Evolutionary conservation across 2,888 invertebrate genomes (phyloP).

Genomic region (Raillietiella orientalis): DNA sequence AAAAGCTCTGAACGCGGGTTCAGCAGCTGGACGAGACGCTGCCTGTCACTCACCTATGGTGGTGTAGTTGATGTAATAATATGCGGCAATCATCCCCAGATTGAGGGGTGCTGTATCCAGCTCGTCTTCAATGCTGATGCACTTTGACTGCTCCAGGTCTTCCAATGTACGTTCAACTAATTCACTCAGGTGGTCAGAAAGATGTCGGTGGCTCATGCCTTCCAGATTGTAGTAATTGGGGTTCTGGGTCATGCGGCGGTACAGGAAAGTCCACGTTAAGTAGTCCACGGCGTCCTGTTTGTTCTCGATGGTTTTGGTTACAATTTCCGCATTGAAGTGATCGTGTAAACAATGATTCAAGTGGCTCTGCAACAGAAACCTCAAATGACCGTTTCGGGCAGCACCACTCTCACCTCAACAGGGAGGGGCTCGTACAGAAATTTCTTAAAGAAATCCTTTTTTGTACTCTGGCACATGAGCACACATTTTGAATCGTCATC

Average conservation of each 20-base stretch:
- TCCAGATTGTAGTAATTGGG: slow-evolving; percentile 89
- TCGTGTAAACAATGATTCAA: slow-evolving; percentile 91
- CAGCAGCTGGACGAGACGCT: too few species aligned
- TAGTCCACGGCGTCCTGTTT: slow-evolving; percentile 99
- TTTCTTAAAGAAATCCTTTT: slow-evolving; percentile 95
- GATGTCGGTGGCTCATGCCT: slow-evolving; percentile 79
- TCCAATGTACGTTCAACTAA: slow-evolving; percentile 79
- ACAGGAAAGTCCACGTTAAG: slow-evolving; percentile 95
- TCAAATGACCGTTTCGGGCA: too few species aligned
- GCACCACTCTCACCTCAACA: slow-evolving; percentile 43
- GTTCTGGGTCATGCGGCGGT: slow-evolving; percentile 84
- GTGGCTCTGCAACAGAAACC: too few species aligned
- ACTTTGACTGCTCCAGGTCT: slow-evolving; percentile 82
- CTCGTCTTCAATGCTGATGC: slow-evolving; percentile 89
- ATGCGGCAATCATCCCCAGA: slow-evolving; percentile 98
- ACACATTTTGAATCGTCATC: slow-evolving; percentile 85
- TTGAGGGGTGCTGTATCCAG: slow-evolving; percentile 90
- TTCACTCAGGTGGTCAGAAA: slow-evolving; percentile 93
- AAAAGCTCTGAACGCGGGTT: slow-evolving; percentile 89
- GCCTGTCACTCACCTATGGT: slow-evolving; percentile 44
- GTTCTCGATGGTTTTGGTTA: slow-evolving; percentile 97
- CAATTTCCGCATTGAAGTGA: slow-evolving; percentile 98
- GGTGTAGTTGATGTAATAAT: slow-evolving; percentile 97
- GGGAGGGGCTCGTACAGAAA: slow-evolving; percentile 88
- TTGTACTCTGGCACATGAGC: slow-evolving; percentile 82